phyloP scores from a whole-genome alignment of 1,140 invertebrate genomes.

The Drosophila orosa region DNA sequence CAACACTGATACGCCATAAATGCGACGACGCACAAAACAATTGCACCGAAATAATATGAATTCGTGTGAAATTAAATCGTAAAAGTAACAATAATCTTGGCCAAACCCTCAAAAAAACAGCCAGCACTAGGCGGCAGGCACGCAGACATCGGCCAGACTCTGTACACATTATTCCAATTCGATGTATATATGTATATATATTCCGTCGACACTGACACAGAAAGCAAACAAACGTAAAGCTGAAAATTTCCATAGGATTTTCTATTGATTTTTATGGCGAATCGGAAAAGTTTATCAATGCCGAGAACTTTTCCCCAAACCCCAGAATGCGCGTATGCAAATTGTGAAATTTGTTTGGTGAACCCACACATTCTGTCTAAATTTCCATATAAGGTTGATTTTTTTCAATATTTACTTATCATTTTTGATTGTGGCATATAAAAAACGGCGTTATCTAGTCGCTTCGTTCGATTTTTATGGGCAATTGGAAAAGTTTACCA shows the following conservation, averaged over 20 bases:
- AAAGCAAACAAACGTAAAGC: conserved; percentile 35
- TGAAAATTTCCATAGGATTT: conserved; percentile 59
- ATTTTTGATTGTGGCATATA: neutral
- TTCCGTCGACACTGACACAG: conserved; percentile 68
- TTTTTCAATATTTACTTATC: conserved; percentile 29
- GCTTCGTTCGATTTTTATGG: conserved; percentile 35
- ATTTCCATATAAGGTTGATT: conserved; percentile 44
- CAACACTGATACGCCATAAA: conserved; percentile 66
- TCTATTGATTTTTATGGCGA: conserved; percentile 47
- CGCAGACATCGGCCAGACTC: conserved; percentile 38
- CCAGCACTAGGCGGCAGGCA: conserved; percentile 29
- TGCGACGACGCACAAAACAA: conserved; percentile 66
- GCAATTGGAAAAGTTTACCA: conserved; percentile 51
- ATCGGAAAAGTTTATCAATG: conserved; percentile 45
- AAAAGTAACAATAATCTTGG: conserved; percentile 46
- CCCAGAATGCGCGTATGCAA: conserved; percentile 19
- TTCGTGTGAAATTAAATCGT: conserved; percentile 64
- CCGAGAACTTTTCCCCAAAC: conserved; percentile 43
- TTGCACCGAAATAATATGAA: conserved; percentile 74
- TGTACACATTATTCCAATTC: conserved; percentile 26
- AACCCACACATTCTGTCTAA: conserved; percentile 8
- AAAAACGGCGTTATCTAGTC: conserved; percentile 20
- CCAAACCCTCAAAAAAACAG: conserved; percentile 69
- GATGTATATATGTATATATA: conserved; percentile 11
- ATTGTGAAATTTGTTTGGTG: conserved; percentile 46